Evolutionary conservation across 2,888 invertebrate genomes (phyloP).

Genomic region (Drosophila atripex): DNA sequence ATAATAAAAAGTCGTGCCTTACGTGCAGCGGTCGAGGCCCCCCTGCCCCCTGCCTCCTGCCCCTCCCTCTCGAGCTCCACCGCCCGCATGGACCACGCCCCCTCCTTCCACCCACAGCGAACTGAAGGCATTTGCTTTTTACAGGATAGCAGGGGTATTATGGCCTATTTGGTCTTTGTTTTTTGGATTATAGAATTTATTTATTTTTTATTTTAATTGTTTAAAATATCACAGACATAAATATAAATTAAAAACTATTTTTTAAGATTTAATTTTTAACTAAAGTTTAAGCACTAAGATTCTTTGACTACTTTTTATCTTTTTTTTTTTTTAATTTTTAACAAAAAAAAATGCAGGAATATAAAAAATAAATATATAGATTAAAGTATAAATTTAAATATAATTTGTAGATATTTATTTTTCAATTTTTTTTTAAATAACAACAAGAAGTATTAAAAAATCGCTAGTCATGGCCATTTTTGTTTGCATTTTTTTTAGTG

Average conservation of each 20-base stretch:
- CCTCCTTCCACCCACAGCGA: slow-evolving; percentile 27
- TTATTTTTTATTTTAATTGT: not conserved
- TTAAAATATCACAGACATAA: too few relatives aligned
- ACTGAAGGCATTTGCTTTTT: slow-evolving; percentile 9
- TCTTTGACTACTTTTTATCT: too few relatives aligned
- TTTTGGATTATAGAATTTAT: too few relatives aligned
- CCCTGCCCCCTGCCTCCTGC: not conserved
- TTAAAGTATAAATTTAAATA: not conserved
- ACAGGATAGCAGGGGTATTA: not conserved
- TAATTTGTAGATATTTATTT: not conserved
- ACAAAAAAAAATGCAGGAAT: too few relatives aligned
- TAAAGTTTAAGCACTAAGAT: too few relatives aligned
- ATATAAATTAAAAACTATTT: not conserved
- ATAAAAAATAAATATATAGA: too few relatives aligned
- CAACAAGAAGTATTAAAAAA: not conserved
- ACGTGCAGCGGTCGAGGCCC: slow-evolving; percentile 66
- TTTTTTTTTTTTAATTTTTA: too few relatives aligned
- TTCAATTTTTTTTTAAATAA: not conserved
- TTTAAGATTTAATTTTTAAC: too few relatives aligned
- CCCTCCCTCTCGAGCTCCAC: not conserved
- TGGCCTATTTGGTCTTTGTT: not conserved
- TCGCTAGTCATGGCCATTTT: too few relatives aligned
- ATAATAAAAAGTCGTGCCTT: slow-evolving; percentile 77
- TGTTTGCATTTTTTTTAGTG: slow-evolving; percentile 46
- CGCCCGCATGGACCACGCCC: slow-evolving; percentile 6